These are phyloP conservation scores for Megaceryle maxima DNA, from an alignment of 2,113 vertebrate genomes.

Conservation along the genomic window DNA sequence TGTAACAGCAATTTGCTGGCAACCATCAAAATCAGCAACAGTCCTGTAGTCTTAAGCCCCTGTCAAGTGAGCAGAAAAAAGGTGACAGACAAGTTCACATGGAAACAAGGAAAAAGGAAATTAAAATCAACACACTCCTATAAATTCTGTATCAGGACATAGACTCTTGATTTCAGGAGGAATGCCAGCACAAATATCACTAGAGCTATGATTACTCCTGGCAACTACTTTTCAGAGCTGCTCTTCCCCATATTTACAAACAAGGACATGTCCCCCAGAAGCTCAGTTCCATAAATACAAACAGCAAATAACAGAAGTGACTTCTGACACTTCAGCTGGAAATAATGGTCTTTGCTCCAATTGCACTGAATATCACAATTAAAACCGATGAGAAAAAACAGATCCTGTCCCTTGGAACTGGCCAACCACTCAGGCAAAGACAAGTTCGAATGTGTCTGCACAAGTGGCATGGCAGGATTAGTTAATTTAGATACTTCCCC, in stretches of 20 bases:
- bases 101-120: background rate
- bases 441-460: background rate
- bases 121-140: background rate
- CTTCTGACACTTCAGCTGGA: background rate
- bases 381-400: background rate
- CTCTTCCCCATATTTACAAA: background rate
- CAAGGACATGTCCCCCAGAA: background rate
- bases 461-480: background rate
- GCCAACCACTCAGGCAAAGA: background rate
- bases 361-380: background rate
- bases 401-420: background rate
- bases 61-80: background rate
- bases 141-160: background rate
- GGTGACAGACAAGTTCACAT: background rate
- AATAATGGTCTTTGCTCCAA: background rate
- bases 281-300: background rate
- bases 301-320: background rate
- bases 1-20: background rate
- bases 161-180: background rate
- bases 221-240: background rate
- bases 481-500: background rate
- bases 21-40: background rate
- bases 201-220: background rate
- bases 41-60: background rate
- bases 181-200: background rate